phyloP scores from a whole-genome alignment of 2,797 vertebrate species.

The Melopsittacus undulatus region DNA sequence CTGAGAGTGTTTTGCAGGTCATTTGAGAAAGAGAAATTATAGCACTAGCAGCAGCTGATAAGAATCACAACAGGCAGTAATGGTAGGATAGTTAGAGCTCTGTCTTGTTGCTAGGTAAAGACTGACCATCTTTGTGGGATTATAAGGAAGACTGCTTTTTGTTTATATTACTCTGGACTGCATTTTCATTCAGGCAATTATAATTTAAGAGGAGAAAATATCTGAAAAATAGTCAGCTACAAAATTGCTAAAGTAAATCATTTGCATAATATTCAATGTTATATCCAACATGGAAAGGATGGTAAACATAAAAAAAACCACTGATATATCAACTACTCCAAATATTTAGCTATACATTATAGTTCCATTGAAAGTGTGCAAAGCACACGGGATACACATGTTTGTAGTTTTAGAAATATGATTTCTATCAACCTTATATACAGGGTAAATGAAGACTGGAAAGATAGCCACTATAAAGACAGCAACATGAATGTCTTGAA shows the following conservation, averaged over 20 bases:
- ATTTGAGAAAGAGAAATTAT: slow-evolving; percentile 45
- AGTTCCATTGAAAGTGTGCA: neutral
- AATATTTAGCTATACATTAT: slow-evolving; percentile 15
- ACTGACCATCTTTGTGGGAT: slow-evolving; percentile 35
- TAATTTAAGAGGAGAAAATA: slow-evolving; percentile 29
- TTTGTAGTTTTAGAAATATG: neutral
- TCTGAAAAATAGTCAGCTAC: slow-evolving; percentile 1
- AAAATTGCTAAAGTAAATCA: slow-evolving; percentile 39
- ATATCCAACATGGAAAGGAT: neutral
- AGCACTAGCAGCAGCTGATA: slow-evolving; percentile 28
- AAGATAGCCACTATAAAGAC: neutral
- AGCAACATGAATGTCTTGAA: neutral
- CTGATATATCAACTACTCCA: neutral
- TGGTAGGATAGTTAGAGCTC: neutral
- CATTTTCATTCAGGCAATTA: slow-evolving; percentile 43
- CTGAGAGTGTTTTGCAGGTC: slow-evolving; percentile 34
- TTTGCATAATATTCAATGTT: slow-evolving; percentile 32
- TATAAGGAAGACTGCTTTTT: neutral
- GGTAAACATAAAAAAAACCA: slow-evolving; percentile 9
- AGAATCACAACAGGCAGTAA: slow-evolving; percentile 58
- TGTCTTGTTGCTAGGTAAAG: slow-evolving; percentile 45
- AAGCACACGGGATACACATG: neutral
- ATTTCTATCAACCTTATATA: neutral
- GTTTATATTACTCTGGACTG: slow-evolving; percentile 29
- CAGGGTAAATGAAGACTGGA: neutral